Evolutionary conservation across 2,888 invertebrate species (phyloP).

Genomic region (Esperia sulphurella): DNA sequence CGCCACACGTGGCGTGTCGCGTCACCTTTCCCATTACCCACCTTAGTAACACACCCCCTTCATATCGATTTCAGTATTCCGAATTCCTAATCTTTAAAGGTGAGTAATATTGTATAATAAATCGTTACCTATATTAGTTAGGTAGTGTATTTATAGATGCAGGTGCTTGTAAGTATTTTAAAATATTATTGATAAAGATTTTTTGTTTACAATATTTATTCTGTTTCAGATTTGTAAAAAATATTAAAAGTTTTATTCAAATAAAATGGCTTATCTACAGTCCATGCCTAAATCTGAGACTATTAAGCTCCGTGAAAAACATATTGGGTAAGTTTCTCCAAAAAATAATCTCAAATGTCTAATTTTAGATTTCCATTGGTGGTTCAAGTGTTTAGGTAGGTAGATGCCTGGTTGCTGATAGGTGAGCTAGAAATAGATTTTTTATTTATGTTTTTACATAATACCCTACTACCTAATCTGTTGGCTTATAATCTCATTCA

Average conservation of each 20-base stretch:
- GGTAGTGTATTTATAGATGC: neutral
- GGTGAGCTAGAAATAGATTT: too few relatives aligned
- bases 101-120: neutral
- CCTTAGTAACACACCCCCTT: conserved; percentile 13
- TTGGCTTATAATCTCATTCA: too few relatives aligned
- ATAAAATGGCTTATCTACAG: conserved; percentile 80
- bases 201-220: neutral
- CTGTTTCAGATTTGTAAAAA: conserved; percentile 33
- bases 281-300: conserved; percentile 89
- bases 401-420: too few relatives aligned
- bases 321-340: conserved; percentile 87
- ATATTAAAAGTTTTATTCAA: conserved; percentile 8
- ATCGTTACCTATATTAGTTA: neutral
- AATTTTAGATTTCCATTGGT: too few relatives aligned
- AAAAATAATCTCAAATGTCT: too few relatives aligned
- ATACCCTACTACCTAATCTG: too few relatives aligned
- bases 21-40: conserved; percentile 1
- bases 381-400: too few relatives aligned
- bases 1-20: conserved; percentile 35
- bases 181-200: too few relatives aligned
- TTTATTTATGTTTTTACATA: too few relatives aligned
- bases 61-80: neutral
- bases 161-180: neutral
- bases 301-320: conserved; percentile 87
- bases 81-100: conserved; percentile 1